These are phyloP conservation scores for Drosophila watanabei DNA, from an alignment of 1,140 invertebrate genomes.

Conservation along the genomic window DNA sequence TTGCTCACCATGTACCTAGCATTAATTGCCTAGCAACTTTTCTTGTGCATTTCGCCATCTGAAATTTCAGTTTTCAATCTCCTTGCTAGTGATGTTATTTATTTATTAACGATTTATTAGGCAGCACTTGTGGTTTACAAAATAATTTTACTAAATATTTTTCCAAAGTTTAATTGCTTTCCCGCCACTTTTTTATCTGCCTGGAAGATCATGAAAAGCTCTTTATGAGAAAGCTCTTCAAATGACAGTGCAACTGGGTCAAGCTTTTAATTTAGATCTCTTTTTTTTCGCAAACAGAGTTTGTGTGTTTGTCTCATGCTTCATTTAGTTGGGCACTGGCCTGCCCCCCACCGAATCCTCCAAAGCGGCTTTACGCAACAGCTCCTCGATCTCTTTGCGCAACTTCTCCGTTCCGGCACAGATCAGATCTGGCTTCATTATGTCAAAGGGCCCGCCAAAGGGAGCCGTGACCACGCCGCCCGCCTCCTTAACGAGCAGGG, in stretches of 20 bases:
- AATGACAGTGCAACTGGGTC: slow-evolving; percentile 11
- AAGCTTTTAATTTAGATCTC: slow-evolving; percentile 32
- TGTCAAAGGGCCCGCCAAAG: slow-evolving; percentile 88
- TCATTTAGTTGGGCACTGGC: slow-evolving; percentile 54
- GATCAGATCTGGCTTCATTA: slow-evolving; percentile 89
- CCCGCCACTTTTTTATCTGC: slow-evolving; percentile 29
- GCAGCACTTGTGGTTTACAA: slow-evolving; percentile 13
- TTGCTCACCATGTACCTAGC: background rate
- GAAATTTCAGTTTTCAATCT: background rate
- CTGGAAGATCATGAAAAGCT: slow-evolving; percentile 27
- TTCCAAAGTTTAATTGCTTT: slow-evolving; percentile 3
- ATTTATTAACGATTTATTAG: slow-evolving; percentile 10
- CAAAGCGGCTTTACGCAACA: slow-evolving; percentile 72
- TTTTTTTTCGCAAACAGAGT: slow-evolving; percentile 37
- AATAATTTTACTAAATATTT: background rate
- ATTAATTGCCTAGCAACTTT: background rate
- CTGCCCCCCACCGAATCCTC: slow-evolving; percentile 69
- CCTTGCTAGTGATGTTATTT: background rate
- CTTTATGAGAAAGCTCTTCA: slow-evolving; percentile 3
- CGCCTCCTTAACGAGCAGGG: slow-evolving; percentile 91
- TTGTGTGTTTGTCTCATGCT: slow-evolving; percentile 31
- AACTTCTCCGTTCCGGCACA: slow-evolving; percentile 87
- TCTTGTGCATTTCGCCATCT: background rate
- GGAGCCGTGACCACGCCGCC: slow-evolving; percentile 87
- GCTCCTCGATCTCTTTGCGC: slow-evolving; percentile 71